Percentiles rank a stretch among this genome's conserved stretches.
Evolutionary conservation across 2,113 vertebrate genomes (phyloP).

Genomic region (Nansenia antarctica): DNA sequence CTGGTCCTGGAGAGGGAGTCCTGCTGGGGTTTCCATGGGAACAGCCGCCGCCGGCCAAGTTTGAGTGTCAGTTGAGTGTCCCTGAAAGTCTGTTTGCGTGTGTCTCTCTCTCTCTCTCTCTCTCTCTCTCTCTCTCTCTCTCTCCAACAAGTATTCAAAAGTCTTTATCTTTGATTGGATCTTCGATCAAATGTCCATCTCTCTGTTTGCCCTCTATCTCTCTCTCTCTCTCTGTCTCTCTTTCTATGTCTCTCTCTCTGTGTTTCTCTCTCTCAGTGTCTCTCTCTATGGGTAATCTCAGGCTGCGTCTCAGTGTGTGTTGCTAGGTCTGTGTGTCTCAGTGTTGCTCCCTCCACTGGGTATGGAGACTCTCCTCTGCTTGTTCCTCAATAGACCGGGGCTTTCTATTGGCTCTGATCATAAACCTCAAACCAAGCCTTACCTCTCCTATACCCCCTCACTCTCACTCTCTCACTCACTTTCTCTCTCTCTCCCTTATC

Average conservation of each 20-base stretch:
- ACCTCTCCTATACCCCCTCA: conserved; percentile 41
- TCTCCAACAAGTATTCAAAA: too few relatives aligned
- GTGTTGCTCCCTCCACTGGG: conserved; percentile 16
- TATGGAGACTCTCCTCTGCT: conserved; percentile 64
- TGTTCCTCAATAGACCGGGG: conserved; percentile 73
- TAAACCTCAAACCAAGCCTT: conserved; percentile 70
- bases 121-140: background rate
- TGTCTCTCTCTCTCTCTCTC: background rate
- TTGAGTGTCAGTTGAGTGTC: conserved; percentile 45
- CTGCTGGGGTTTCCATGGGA: conserved; percentile 76
- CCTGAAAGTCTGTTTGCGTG: conserved; percentile 38
- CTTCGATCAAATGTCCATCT: conserved; percentile 39
- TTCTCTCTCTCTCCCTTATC: conserved; percentile 3
- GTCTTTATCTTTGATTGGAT: background rate
- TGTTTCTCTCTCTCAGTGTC: background rate
- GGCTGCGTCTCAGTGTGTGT: conserved; percentile 11
- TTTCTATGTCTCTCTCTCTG: conserved; percentile 1
- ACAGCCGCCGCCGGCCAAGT: conserved; percentile 51
- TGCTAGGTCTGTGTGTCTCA: conserved; percentile 46
- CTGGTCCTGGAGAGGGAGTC: conserved; percentile 62
- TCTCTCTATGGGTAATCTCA: conserved; percentile 7
- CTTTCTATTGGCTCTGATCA: conserved; percentile 81
- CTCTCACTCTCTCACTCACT: conserved; percentile 26
- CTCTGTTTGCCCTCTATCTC: background rate
- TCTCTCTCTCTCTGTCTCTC: background rate